phyloP scores from a whole-genome alignment of 2,113 vertebrate genomes.

The Hyperopisus bebe region DNA sequence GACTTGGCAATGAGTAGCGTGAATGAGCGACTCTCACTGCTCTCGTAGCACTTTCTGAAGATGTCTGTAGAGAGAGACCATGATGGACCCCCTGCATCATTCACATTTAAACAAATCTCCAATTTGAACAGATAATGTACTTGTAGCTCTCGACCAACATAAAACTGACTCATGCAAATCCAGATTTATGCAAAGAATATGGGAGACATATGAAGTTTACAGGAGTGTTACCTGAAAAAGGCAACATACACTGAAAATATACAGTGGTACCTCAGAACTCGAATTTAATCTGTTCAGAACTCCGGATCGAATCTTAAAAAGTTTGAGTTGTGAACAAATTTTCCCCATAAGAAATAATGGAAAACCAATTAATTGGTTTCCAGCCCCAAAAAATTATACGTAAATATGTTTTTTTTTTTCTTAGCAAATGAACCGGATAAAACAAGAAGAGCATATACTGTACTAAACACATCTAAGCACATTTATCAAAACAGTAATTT shows the following conservation, averaged over 20 bases:
- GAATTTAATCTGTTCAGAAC: too few species aligned
- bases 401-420: too few species aligned
- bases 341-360: too few species aligned
- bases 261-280: too few species aligned
- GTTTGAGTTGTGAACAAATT: too few species aligned
- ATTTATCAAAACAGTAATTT: too few species aligned
- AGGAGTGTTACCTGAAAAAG: not conserved
- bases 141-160: not conserved
- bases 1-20: conserved; percentile 70
- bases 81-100: not conserved
- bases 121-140: not conserved
- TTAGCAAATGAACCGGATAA: too few species aligned
- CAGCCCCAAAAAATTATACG: too few species aligned
- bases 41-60: conserved; percentile 73
- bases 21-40: conserved; percentile 65
- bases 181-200: not conserved
- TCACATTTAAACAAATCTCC: not conserved
- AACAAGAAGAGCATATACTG: too few species aligned
- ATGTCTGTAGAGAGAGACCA: conserved; percentile 51
- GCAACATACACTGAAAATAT: not conserved
- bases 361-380: too few species aligned
- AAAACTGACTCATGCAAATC: not conserved
- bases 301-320: too few species aligned
- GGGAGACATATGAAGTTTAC: not conserved
- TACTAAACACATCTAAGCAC: too few species aligned